A percentile compares a stretch with the other conserved stretches of the same genome.
Conservation (phyloP, 2,888 invertebrate species). For the Gryllus longicercus region DNA sequence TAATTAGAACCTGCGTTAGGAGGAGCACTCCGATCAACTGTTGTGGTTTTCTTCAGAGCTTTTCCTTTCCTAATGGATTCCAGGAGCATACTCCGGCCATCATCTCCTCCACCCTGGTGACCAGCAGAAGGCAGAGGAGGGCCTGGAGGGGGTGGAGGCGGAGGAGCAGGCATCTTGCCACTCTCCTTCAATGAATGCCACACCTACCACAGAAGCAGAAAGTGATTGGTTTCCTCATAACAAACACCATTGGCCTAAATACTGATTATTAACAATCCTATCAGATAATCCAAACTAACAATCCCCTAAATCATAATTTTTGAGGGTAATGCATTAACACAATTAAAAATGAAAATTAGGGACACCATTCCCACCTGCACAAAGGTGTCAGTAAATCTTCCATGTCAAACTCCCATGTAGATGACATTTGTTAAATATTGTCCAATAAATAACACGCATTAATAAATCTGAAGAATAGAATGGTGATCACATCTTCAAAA, state of each 20-base stretch:
- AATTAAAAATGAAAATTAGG: no score
- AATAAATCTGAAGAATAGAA: no score
- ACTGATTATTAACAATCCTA: background rate
- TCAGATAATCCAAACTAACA: background rate
- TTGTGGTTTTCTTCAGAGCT: conserved; percentile 77
- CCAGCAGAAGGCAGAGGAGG: conserved; percentile 58
- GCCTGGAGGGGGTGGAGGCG: conserved; percentile 60
- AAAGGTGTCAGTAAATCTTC: no score
- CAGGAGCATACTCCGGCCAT: conserved; percentile 67
- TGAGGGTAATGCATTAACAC: no score
- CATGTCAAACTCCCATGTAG: no score
- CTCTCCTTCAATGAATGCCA: conserved; percentile 24
- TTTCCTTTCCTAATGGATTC: conserved; percentile 80
- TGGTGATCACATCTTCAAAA: no score
- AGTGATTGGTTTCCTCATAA: background rate
- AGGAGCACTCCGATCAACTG: conserved; percentile 88
- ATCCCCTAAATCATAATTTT: background rate
- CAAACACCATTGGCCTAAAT: background rate
- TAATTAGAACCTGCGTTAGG: conserved; percentile 51
- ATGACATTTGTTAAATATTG: no score
- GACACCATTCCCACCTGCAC: no score
- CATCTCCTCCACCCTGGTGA: conserved; percentile 50
- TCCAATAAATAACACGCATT: no score
- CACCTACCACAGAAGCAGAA: conserved; percentile 21
- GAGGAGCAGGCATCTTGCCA: conserved; percentile 54